Conservation (phyloP, 2,888 invertebrate genomes). For the Cistogaster globosa region DNA sequence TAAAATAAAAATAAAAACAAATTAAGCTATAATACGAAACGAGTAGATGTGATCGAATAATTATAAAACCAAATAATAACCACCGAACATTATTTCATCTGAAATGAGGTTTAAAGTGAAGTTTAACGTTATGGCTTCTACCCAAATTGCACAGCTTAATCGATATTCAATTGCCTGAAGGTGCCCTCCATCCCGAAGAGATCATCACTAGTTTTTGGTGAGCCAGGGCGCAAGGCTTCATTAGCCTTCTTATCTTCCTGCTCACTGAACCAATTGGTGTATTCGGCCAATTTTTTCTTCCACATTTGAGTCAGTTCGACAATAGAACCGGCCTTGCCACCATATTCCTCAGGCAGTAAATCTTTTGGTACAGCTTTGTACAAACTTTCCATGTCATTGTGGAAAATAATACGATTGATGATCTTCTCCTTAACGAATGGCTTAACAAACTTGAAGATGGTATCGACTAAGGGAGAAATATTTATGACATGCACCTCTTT, state of each 20-base stretch:
- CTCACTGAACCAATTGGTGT: slow-evolving; percentile 91
- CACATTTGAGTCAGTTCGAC: slow-evolving; percentile 89
- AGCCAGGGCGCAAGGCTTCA: slow-evolving; percentile 91
- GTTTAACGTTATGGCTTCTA: slow-evolving; percentile 56
- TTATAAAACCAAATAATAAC: slow-evolving; percentile 47
- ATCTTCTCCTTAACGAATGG: slow-evolving; percentile 95
- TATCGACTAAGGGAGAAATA: slow-evolving; percentile 91
- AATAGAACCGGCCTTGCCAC: slow-evolving; percentile 90
- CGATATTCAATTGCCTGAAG: slow-evolving; percentile 92
- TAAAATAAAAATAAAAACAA: slow-evolving; percentile 12
- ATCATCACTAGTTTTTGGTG: slow-evolving; percentile 93
- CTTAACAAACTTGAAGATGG: slow-evolving; percentile 92
- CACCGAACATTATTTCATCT: slow-evolving; percentile 62
- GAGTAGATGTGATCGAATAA: slow-evolving; percentile 37
- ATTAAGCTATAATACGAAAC: slow-evolving; percentile 72
- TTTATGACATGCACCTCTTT: slow-evolving; percentile 94
- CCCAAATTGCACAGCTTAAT: slow-evolving; percentile 83
- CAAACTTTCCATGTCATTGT: slow-evolving; percentile 89
- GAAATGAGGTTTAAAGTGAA: slow-evolving; percentile 57
- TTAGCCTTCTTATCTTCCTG: slow-evolving; percentile 91
- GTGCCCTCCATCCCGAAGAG: slow-evolving; percentile 95
- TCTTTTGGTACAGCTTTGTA: slow-evolving; percentile 91
- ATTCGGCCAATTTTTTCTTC: slow-evolving; percentile 90
- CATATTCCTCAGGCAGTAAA: slow-evolving; percentile 92
- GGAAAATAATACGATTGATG: slow-evolving; percentile 91